Base-by-base conservation (phyloP, 2,113 vertebrate species). In the Xyliphius kryptos region DNA sequence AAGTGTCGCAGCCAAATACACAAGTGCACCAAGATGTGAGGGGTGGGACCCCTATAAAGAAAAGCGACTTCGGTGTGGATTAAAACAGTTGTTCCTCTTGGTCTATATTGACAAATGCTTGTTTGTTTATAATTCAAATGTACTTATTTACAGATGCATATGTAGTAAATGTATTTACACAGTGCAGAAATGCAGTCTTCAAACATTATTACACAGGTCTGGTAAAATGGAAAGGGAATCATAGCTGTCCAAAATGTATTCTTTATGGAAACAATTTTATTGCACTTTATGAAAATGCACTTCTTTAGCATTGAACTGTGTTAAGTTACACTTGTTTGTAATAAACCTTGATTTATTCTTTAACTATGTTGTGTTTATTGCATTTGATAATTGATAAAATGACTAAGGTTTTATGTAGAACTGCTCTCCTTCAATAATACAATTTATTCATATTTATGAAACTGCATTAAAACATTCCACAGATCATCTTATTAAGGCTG, bases 91-190 rank as follows among this genome's bases (percentile, higher is more conserved):
- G 47, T 4, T 9, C 17, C 16, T 48, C 14, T 1, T 36, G 8
- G 8, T 6, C 26, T 5, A 32, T 32, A 41, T 41, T 41, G 40
- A 41, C 40, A 41, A 3, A 41, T 41, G 10, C 40, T 14, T 41
- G 40, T 14, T 41, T 10, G 40, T 41, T 7, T 74, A 66, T 22
- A 71, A 61, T 6, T 52, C 17, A 19, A 51, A 47, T 51, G 21
- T 64, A 61, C 59, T 85, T 91, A 87, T 92, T 89, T 89, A 90
- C 88, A 92, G 87, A 80, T 83, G 80, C 77, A 78, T 71, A 75
- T 79, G 81, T 83, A 79, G 82, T 81, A 80, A 88, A 87, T 88
- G 87, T 92, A 89, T 90, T 89, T 88, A 92, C 83, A 88, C 81
- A 87, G 86, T 91, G 85, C 88, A 90, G 90, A 52, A 90, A 88